Conservation (phyloP, 2,113 vertebrate genomes). For the Lonchura striata region DNA sequence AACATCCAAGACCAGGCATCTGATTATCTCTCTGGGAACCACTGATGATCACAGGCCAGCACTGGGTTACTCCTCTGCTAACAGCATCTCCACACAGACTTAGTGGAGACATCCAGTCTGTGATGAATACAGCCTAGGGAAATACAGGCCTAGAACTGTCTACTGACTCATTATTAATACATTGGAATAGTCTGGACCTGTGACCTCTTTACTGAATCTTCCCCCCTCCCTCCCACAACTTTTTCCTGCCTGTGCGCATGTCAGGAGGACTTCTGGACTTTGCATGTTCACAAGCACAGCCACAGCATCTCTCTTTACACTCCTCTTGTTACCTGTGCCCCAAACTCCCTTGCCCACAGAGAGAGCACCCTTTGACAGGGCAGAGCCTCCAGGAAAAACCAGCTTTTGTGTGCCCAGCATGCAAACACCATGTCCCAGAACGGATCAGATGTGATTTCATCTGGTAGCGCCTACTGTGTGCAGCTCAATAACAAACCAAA, state of each 20-base stretch:
- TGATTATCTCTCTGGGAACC: slow-evolving; percentile 10
- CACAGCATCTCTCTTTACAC: not conserved
- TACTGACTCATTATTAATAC: slow-evolving; percentile 63
- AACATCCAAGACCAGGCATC: not conserved
- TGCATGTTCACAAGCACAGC: not conserved
- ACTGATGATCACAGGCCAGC: not conserved
- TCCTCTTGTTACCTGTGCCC: not conserved
- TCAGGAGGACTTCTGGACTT: not conserved
- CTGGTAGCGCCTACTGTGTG: not conserved
- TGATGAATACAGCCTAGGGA: slow-evolving; percentile 27
- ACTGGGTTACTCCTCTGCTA: not conserved
- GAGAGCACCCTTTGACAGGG: not conserved
- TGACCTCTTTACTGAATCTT: slow-evolving; percentile 32
- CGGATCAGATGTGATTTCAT: not conserved
- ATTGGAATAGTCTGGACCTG: slow-evolving; percentile 37
- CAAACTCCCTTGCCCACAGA: not conserved
- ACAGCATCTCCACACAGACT: slow-evolving; percentile 17
- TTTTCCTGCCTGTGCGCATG: not conserved
- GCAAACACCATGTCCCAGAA: not conserved
- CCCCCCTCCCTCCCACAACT: not conserved
- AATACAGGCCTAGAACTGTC: slow-evolving; percentile 53
- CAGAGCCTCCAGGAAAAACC: not conserved
- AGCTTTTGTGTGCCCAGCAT: not conserved
- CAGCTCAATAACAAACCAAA: not conserved
- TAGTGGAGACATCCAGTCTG: slow-evolving; percentile 34